Base-by-base conservation (phyloP, 92 coral and sea anemone genomes). In the Zoanthus sociatus region DNA sequence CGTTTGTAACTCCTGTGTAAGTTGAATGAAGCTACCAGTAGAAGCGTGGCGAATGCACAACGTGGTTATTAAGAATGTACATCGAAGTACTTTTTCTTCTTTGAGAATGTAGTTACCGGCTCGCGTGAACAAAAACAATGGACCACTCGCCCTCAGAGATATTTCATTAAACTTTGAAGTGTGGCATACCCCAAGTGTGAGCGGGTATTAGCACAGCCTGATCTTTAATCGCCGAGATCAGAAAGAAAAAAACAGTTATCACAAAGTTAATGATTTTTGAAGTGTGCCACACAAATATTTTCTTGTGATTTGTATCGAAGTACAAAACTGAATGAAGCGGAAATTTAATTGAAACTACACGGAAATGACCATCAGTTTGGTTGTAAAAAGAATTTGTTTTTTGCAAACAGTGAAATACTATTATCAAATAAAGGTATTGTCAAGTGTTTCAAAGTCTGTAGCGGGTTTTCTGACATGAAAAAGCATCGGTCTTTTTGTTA, bases 151-250 rank as follows among this genome's bases (percentile, higher is more conserved):
- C 20, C 56, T 32, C 63, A 1, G 60, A 64, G 74, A 66, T 9
- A 69, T n/a, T 63, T 81, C 85, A 81, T 44, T 81, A 81, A 81
- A 81, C 85, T 81, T 30, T 21, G 85, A 81, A 81, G 85, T 81
- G 85, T 66, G 85, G 75, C 85, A 33, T 17, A 0, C 51, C 58
- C 21, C n/a, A 67, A 61, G 84, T 48, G 84, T 73, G 84, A 45
- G 84, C 73, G 45, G 73, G 67, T 77, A 53, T 21, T 63, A 12
- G 67, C 15, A 81, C 53, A 81, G 66, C 44, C 85, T 81, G 85
- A 81, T 81, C 85, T 81, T 81, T 81, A 73, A 37, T 81, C 85
- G 67, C 70, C 9, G n/a, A 46, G 76, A 66, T 67, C 60, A 81
- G 44, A 64, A 69, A 69, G 64, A 66, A 66, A 54, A 45, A 81